Evolutionary conservation across 2,113 vertebrate genomes (phyloP), one percentile per base, ranked within the genome.

Genomic region (Lutjanus erythropterus): DNA sequence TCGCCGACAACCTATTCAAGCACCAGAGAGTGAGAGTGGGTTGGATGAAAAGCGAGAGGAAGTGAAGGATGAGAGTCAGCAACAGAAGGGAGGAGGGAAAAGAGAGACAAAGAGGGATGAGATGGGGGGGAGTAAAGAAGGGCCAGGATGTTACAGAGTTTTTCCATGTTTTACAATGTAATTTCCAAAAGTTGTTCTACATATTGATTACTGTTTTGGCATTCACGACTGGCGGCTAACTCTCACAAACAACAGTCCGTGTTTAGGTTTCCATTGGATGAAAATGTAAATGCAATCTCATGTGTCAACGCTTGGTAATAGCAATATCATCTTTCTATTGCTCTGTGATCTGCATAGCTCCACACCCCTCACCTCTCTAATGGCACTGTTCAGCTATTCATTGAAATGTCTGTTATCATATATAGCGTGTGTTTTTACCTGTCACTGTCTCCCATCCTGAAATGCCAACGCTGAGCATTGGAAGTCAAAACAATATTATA

Each of bases 321-420:
- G 91, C 92, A 90, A 93, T 91, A 94, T 94, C 91, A 91, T 91
- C 82, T 88, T 94, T 89, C 88, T 86, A 80, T 90, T 88, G 81
- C 86, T 75, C 49, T 75, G 84, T 84, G 85, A 92, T 92, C 89
- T 92, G 91, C 92, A 92, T 92, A 86, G 88, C 88, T 81, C 71
- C 71, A 67, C 82, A 78, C 75, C 86, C 73, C 80, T 85, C 87
- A 82, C 74, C 83, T 69, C 70, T 85, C 85, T 93, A 91, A 93
- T 93, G 85, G 85, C 81, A 78, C 92, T 92, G 90, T 85, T 94
- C 91, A 94, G 86, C 89, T 94, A 93, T 94, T 94, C 92, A 92
- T 93, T 85, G 92, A 94, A 94, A 92, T 88, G 89, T 93, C 91
- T 91, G 86, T 90, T 90, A 90, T 92, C 89, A 83, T 80, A 89